phyloP scores from a whole-genome alignment of 2,888 invertebrate species.

The Acleris laterana region DNA sequence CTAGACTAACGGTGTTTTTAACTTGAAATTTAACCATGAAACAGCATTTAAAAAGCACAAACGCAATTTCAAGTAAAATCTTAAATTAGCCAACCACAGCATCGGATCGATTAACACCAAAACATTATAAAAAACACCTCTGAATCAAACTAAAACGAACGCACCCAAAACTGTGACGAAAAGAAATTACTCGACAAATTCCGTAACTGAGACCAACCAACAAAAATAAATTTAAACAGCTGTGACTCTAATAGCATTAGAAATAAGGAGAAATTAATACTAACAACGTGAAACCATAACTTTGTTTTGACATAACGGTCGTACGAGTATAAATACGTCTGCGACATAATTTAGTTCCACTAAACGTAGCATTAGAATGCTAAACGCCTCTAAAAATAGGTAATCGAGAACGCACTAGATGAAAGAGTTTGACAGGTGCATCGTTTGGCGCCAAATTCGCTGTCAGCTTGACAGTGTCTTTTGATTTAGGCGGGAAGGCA shows the following conservation, averaged over 20 bases:
- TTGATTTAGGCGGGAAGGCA: slow-evolving; percentile 69
- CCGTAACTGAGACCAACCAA: slow-evolving; percentile 43
- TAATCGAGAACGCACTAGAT: slow-evolving; percentile 46
- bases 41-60: slow-evolving; percentile 12
- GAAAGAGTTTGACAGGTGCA: slow-evolving; percentile 51
- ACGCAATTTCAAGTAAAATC: slow-evolving; percentile 34
- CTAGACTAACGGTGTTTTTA: slow-evolving; percentile 8
- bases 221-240: slow-evolving; percentile 41
- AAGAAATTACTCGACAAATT: slow-evolving; percentile 51
- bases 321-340: slow-evolving; percentile 64
- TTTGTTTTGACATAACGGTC: slow-evolving; percentile 49
- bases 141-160: slow-evolving; percentile 27
- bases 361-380: slow-evolving; percentile 54
- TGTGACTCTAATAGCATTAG: slow-evolving; percentile 43
- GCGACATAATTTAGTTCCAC: slow-evolving; percentile 55
- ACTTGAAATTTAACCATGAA: slow-evolving; percentile 3
- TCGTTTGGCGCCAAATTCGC: slow-evolving; percentile 70
- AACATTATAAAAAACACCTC: slow-evolving; percentile 42
- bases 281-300: slow-evolving; percentile 38
- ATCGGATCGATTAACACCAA: slow-evolving; percentile 47
- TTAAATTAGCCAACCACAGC: slow-evolving; percentile 46
- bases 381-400: slow-evolving; percentile 58
- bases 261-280: slow-evolving; percentile 49
- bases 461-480: slow-evolving; percentile 63
- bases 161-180: slow-evolving; percentile 36